Base-by-base conservation (phyloP, 2,888 invertebrate species). In the Perizoma affinitatum region DNA sequence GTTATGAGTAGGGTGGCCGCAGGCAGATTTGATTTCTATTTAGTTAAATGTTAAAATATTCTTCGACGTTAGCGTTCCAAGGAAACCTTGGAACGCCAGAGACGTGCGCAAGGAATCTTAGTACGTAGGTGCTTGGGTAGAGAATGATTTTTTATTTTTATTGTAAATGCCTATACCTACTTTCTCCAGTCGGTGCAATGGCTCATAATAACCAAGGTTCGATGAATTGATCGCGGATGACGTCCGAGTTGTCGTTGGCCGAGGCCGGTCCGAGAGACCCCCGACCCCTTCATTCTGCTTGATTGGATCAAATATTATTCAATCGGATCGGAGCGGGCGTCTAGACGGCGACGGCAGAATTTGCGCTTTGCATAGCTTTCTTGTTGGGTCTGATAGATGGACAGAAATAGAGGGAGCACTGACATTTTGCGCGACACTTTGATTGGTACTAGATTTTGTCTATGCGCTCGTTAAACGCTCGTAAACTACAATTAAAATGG, bases 241-340 rank as follows among this genome's bases (percentile, higher is more conserved):
- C 74, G 73, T 73, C 69, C 70, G 51, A 47, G 67, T 70, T 71
- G 67, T 70, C 72, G 76, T 69, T 73, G 73, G 65, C 73, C 63
- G 69, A 66, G 69, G 75, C 74, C 74, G 75, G 76, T 80, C 82
- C 82, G 75, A 83, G 79, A 84, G 87, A 90, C 90, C 89, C 71
- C 67, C 84, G 88, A 88, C 87, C 90, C 83, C 79, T 82, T 78
- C 75, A 84, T 86, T 87, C 81, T 82, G 83, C 73, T 84, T 90
- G 90, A 90, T 90, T 91, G 90, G 90, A 90, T 91, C 88, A 89
- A 91, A 86, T 88, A 76, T 88, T 89, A 89, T 89, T 87, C 86
- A 88, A 89, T 91, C 88, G 86, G 81, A 83, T 79, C 82, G 84
- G 80, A 79, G 85, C 80, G 76, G 80, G 74, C 85, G 90, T 86